phyloP scores from a whole-genome alignment of 2,888 invertebrate genomes.

The Lycophotia porphyrea region DNA sequence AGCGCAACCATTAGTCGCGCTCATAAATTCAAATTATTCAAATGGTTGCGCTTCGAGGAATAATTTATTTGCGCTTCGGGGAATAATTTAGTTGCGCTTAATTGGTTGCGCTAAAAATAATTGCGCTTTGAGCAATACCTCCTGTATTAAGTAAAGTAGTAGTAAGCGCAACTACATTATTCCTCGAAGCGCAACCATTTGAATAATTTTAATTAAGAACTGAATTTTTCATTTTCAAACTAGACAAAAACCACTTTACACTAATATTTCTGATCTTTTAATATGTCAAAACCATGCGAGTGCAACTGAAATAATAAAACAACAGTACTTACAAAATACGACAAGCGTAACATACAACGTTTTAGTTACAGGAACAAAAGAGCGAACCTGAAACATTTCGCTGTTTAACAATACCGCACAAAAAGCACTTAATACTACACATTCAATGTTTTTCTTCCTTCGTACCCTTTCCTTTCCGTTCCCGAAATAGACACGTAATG shows the following conservation, averaged over 20 bases:
- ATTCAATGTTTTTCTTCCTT: constrained; percentile 49
- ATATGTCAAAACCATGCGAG: not conserved
- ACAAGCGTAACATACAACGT: constrained; percentile 15
- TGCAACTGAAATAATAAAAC: not conserved
- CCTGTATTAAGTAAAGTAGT: no score
- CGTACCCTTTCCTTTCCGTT: constrained; percentile 36
- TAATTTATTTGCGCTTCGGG: no score
- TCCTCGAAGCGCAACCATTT: no score
- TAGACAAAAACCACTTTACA: no score
- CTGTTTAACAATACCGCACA: constrained; percentile 53
- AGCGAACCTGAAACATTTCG: constrained; percentile 29
- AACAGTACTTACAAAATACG: not conserved
- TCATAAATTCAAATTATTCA: no score
- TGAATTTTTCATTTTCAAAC: not conserved
- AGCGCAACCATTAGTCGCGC: no score
- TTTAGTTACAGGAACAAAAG: constrained; percentile 42
- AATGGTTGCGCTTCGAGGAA: no score
- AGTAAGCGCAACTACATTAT: no score
- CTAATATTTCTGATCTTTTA: not conserved
- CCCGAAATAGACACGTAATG: constrained; percentile 41
- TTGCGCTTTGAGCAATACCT: no score
- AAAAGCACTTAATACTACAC: constrained; percentile 51
- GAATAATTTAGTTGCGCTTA: no score
- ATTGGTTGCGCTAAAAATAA: no score
- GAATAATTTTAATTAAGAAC: no score